Conservation (phyloP, 1,140 invertebrate genomes). For the Drosophila subobscura region DNA sequence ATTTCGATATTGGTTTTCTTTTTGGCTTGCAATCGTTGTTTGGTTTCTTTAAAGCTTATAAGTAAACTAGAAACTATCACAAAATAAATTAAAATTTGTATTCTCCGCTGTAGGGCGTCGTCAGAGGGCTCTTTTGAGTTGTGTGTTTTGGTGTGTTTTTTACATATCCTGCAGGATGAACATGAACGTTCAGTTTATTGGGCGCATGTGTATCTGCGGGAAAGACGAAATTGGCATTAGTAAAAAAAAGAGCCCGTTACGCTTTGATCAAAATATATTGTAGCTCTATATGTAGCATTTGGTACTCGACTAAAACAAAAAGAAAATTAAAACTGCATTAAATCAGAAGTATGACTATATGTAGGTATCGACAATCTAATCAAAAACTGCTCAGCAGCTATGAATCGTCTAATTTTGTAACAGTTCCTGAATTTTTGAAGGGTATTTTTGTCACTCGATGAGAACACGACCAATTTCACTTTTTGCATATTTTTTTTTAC, state of each 20-base stretch:
- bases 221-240: constrained; percentile 61
- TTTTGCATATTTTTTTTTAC: constrained; percentile 20
- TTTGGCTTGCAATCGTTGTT: constrained; percentile 41
- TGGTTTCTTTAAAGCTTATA: constrained; percentile 52
- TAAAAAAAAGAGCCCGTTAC: neutral
- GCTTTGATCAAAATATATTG: neutral
- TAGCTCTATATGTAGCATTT: constrained; percentile 16
- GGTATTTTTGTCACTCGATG: constrained; percentile 15
- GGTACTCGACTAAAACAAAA: constrained; percentile 34
- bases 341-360: constrained; percentile 35
- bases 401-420: constrained; percentile 30
- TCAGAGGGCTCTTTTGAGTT: constrained; percentile 67
- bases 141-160: neutral
- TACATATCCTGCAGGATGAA: constrained; percentile 51
- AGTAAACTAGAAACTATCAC: constrained; percentile 62
- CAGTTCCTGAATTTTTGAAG: constrained; percentile 26
- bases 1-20: constrained; percentile 50
- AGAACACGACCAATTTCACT: constrained; percentile 54
- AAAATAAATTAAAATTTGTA: constrained; percentile 37
- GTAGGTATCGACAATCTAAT: constrained; percentile 15
- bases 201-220: constrained; percentile 63
- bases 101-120: constrained; percentile 52
- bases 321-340: constrained; percentile 37
- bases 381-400: constrained; percentile 13
- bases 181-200: constrained; percentile 43